Conservation (phyloP, 2,113 vertebrate genomes). For the Salminus brasiliensis region DNA sequence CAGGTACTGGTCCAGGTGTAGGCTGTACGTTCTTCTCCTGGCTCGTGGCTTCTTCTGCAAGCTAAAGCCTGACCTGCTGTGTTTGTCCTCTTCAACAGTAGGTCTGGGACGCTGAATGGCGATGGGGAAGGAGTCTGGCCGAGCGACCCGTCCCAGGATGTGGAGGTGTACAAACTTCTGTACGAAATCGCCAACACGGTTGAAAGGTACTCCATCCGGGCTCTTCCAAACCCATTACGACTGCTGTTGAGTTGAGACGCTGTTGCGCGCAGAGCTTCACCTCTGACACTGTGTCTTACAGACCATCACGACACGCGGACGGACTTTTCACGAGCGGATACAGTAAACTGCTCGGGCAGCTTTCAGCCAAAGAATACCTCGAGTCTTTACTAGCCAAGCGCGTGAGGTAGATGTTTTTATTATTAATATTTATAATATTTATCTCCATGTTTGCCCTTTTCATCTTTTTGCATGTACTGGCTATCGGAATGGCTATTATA, state of each 20-base stretch:
- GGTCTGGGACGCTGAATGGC: conserved; percentile 75
- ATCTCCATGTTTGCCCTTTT: too few relatives aligned
- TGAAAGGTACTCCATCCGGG: conserved; percentile 67
- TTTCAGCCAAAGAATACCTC: conserved; percentile 84
- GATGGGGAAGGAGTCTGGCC: conserved; percentile 71
- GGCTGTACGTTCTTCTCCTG: too few relatives aligned
- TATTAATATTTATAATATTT: not conserved
- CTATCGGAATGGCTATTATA: too few relatives aligned
- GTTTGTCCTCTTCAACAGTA: conserved; percentile 41
- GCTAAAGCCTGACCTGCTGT: not conserved
- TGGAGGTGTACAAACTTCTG: conserved; percentile 79
- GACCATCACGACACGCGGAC: conserved; percentile 83
- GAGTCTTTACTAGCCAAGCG: conserved; percentile 85
- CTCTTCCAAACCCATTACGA: not conserved
- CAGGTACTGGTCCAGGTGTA: too few relatives aligned
- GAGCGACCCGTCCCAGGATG: conserved; percentile 70
- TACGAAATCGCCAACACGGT: conserved; percentile 76
- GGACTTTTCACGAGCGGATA: conserved; percentile 84
- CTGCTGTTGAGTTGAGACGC: too few relatives aligned
- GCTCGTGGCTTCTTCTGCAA: not conserved
- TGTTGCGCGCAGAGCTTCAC: not conserved
- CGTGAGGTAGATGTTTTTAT: conserved; percentile 72
- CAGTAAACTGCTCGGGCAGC: conserved; percentile 83
- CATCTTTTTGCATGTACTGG: too few relatives aligned
- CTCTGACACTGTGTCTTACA: conserved; percentile 46